Evolutionary conservation across 2,888 invertebrate genomes (phyloP), one percentile per base, ranked within the genome.

Genomic region (Ectemnius cavifrons): DNA sequence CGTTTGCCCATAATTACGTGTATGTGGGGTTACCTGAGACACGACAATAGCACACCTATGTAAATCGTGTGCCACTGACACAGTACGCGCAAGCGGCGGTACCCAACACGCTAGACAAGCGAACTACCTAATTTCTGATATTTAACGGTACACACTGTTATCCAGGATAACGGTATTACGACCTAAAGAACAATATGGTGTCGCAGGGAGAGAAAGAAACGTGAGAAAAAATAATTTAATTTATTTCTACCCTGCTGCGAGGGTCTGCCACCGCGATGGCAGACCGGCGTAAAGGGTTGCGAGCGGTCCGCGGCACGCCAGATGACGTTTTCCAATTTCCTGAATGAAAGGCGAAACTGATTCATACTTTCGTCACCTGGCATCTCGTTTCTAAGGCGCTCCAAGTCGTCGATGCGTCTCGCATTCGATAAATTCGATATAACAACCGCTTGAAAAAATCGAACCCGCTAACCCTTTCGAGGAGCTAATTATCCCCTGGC

Each of bases 311-410:
- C 59, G 63, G 74, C 71, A 67, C 73, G 67, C 82, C 89, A 89
- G 89, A 89, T 90, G 89, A 90, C 87, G 88, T 81, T 89, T 89
- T 88, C 84, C 87, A 88, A 89, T 89, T 89, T 89, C 84, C 86
- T 86, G 84, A 86, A 87, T 86, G 89, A 85, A 81, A 84, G 76
- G 87, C 86, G 85, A 84, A 83, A 88, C 89, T 85, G 88, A 89
- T 86, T 81, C 79, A 73, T 78, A 67, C 71, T 79, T 80, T 83
- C 82, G 84, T 81, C 89, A 89, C 88, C 89, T 89, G 89, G 89
- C 78, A 61, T 37, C 37, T 37, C 73, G 63, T 75, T 80, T 80
- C 74, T 46, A 47, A 49, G 37, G 71, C 52, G 72, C 63, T 63
- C 56, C 23, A 37, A 11, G 37, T 37, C 37, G 37, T 11, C 8